These are phyloP conservation scores for Drosophila tani DNA, from an alignment of 1,140 invertebrate genomes.

Conservation along the genomic window DNA sequence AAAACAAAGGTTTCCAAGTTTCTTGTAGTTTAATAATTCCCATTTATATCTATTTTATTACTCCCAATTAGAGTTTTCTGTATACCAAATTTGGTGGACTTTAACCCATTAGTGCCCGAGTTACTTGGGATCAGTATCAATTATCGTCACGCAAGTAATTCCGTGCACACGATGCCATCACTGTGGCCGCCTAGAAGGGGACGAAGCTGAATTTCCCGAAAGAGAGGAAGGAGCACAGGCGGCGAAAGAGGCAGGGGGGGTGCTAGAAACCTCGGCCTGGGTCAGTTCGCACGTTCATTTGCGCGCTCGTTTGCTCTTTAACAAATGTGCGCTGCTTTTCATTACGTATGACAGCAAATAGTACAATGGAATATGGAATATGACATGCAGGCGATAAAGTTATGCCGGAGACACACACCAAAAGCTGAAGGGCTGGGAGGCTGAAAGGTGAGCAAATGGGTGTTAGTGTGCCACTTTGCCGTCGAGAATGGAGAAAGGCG, in stretches of 20 bases:
- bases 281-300: slow-evolving; percentile 80
- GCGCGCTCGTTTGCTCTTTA: slow-evolving; percentile 75
- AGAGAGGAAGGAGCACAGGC: neutral
- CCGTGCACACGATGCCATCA: slow-evolving; percentile 5
- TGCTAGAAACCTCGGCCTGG: slow-evolving; percentile 44
- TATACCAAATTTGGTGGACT: neutral
- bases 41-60: too few relatives aligned
- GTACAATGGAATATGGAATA: slow-evolving; percentile 79
- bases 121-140: neutral
- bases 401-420: slow-evolving; percentile 58
- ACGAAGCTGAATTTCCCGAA: neutral
- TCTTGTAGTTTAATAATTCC: neutral
- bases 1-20: too few relatives aligned
- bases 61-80: neutral
- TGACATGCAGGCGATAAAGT: slow-evolving; percentile 82
- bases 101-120: neutral
- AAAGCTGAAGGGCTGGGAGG: slow-evolving; percentile 25
- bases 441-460: slow-evolving; percentile 67
- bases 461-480: slow-evolving; percentile 66
- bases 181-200: neutral
- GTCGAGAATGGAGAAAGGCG: neutral
- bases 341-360: slow-evolving; percentile 81
- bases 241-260: neutral
- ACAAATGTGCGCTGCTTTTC: slow-evolving; percentile 79
- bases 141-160: neutral